Base-by-base conservation (phyloP, 2,888 invertebrate species). In the Microplitis deprimator region DNA sequence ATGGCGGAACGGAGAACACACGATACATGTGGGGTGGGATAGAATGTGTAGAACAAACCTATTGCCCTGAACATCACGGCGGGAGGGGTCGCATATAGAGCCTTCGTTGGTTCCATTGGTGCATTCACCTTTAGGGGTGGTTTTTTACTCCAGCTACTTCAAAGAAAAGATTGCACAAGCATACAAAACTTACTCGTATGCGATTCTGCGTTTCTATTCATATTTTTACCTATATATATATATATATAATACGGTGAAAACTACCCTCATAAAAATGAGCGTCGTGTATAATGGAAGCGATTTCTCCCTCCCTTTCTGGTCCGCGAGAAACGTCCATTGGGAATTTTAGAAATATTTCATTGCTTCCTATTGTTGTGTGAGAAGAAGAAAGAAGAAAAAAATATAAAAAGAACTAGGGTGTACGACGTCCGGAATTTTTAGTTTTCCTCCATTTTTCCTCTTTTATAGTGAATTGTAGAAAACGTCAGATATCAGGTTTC, bases 111-210 rank as follows among this genome's bases (percentile, higher is more conserved):
- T 83, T 84, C 83, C 82, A 88, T 89, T 89, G 88, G 88, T 84
- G 82, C 86, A 83, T 82, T 77, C 79, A 65, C 68, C 84, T 85
- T 84, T 82, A 87, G 86, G 88, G 88, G 87, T 87, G 87, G 88
- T 88, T 89, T 87, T 87, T 88, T 85, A 85, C 83, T 85, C 82
- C 82, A 86, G 80, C 87, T 86, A 84, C 81, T 83, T 80, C 84
- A 82, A 85, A 87, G 87, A 87, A 88, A 87, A 83, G 85, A 85
- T 82, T 83, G 81, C 79, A 76, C 75, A 73, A 76, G 78, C 80
- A 75, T 82, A 79, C 78, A 61, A 59, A 74, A 73, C 68, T 62
- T 39, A 64, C 77, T 16, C 16, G 62, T 41, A 61, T 75, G 59
- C 20, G 38, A 29, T 39, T 72, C 68, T 60, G 20, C 59, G 59